Conservation (phyloP, 2,113 vertebrate genomes). For the Terrapene triunguis region DNA sequence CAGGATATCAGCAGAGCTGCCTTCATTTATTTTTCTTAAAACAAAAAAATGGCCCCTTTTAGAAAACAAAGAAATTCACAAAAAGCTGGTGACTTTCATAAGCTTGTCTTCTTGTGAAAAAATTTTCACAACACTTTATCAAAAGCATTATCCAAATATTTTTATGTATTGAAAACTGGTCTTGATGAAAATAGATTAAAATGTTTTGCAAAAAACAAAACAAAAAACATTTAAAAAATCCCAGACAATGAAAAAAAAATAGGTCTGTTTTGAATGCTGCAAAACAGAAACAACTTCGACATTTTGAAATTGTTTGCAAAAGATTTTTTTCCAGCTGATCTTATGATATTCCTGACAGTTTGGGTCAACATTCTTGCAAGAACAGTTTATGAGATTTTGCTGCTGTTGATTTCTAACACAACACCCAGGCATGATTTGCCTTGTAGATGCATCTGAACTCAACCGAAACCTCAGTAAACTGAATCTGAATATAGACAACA, state of each 20-base stretch:
- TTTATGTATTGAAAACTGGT: neutral
- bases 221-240: too few relatives aligned
- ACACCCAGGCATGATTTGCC: rapidly evolving
- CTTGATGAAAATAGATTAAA: neutral
- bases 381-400: neutral
- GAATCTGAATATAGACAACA: too few relatives aligned
- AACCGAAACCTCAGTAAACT: neutral
- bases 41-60: too few relatives aligned
- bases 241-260: too few relatives aligned
- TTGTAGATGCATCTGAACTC: neutral
- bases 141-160: neutral
- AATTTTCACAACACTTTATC: neutral
- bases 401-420: neutral
- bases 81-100: neutral
- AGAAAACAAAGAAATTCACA: too few relatives aligned
- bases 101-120: neutral
- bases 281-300: neutral
- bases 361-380: neutral
- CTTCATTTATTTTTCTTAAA: too few relatives aligned
- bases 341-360: neutral
- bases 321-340: neutral
- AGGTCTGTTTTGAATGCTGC: neutral
- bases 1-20: too few relatives aligned
- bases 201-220: too few relatives aligned
- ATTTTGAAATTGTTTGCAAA: neutral